Percentiles rank a stretch among this genome's conserved stretches.
These are phyloP conservation scores for Sceloporus tristichus DNA, from an alignment of 2,113 vertebrate species.

Conservation along the genomic window DNA sequence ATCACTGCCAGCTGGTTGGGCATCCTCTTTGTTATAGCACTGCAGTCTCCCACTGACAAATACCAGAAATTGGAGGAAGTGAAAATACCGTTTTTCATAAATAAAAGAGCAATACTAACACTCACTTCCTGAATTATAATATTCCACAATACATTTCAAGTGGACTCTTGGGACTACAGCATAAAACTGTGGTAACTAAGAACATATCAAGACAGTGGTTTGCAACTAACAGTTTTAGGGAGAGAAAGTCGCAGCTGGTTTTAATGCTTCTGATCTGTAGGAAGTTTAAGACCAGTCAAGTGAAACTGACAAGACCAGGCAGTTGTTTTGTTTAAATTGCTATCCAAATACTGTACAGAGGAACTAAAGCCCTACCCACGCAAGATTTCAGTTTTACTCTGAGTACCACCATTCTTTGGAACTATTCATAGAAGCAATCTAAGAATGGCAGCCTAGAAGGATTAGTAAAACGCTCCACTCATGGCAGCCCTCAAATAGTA, in stretches of 20 bases:
- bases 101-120: not conserved
- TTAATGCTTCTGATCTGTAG: not conserved
- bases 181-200: not conserved
- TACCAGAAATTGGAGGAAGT: conserved; percentile 31
- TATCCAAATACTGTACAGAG: conserved; percentile 34
- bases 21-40: not conserved
- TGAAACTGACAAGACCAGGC: conserved; percentile 43
- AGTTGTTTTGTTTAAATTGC: conserved; percentile 33
- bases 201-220: not conserved
- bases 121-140: not conserved
- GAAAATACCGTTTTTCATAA: conserved; percentile 1
- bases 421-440: conserved; percentile 49
- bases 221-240: not conserved
- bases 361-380: conserved; percentile 11
- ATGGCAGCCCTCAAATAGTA: not conserved
- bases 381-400: conserved; percentile 33
- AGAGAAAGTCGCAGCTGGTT: not conserved
- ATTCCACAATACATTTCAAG: not conserved
- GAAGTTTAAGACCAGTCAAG: not conserved
- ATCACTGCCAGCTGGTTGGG: conserved; percentile 33
- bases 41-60: conserved; percentile 29
- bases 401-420: conserved; percentile 39
- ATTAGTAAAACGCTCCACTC: conserved; percentile 10
- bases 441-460: conserved; percentile 38
- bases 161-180: not conserved